A percentile compares a stretch with the other conserved stretches of the same genome.
Conservation (phyloP, 1,140 invertebrate genomes). For the Proctacanthus coquilletti region DNA sequence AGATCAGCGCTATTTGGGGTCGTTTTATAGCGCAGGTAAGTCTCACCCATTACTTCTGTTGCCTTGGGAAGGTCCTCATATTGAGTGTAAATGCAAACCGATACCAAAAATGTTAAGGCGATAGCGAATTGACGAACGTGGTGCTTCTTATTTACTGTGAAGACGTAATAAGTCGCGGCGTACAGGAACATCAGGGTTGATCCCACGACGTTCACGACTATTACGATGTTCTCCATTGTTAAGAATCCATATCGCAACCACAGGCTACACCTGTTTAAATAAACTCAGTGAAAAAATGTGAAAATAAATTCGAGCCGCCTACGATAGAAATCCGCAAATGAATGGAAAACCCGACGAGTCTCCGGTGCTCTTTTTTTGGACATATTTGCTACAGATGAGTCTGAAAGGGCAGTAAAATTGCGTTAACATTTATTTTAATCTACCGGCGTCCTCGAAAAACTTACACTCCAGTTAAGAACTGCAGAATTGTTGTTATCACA, state of each 20-base stretch:
- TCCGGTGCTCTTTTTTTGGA: constrained; percentile 26
- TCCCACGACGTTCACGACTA: constrained; percentile 50
- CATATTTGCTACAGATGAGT: constrained; percentile 25
- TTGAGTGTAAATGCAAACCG: constrained; percentile 9
- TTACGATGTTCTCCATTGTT: constrained; percentile 42
- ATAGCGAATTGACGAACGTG: constrained; percentile 20
- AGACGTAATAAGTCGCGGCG: constrained; percentile 40
- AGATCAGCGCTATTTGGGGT: constrained; percentile 6
- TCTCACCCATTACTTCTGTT: constrained; percentile 18
- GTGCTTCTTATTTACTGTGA: constrained; percentile 30
- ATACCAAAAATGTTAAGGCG: constrained; percentile 9
- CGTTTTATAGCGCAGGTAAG: not conserved
- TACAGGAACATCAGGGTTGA: constrained; percentile 43
- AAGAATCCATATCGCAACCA: constrained; percentile 56
- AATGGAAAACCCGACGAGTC: constrained; percentile 56
- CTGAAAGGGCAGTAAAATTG: constrained; percentile 9
- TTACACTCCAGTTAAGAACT: constrained; percentile 46
- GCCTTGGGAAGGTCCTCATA: constrained; percentile 13
- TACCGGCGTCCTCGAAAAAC: too few relatives aligned
- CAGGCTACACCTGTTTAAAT: constrained; percentile 30
- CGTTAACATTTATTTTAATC: too few relatives aligned
- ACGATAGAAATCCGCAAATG: constrained; percentile 59
- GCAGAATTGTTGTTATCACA: constrained; percentile 47
- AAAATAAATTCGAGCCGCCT: constrained; percentile 26
- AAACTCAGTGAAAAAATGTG: not conserved